phyloP scores from a whole-genome alignment of 2,113 vertebrate species.

The Ailurus styani region DNA sequence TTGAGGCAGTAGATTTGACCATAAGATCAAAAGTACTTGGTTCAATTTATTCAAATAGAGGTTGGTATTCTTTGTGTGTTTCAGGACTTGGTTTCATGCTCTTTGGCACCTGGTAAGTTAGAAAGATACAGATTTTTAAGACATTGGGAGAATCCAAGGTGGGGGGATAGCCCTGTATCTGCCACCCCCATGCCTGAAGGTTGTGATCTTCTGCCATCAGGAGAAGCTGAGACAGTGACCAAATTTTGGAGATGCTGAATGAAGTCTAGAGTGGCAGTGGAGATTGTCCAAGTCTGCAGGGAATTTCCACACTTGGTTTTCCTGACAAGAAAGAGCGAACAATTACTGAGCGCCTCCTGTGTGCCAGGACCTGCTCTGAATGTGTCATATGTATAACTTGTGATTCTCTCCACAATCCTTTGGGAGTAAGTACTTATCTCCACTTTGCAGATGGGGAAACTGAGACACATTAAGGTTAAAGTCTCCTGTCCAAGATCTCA shows the following conservation, averaged over 20 bases:
- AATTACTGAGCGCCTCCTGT: not conserved
- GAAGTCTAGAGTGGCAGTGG: not conserved
- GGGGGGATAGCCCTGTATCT: not conserved
- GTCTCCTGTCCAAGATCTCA: not conserved
- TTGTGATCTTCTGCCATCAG: not conserved
- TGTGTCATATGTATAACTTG: rapidly evolving
- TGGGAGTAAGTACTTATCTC: not conserved
- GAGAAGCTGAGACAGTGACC: not conserved
- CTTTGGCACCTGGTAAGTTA: not conserved
- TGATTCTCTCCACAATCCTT: not conserved
- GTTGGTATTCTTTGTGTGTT: not conserved
- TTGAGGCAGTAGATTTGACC: not conserved
- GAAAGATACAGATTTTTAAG: not conserved
- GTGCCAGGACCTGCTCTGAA: not conserved
- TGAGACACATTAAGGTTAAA: not conserved
- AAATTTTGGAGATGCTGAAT: not conserved
- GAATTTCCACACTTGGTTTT: not conserved
- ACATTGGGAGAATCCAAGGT: not conserved
- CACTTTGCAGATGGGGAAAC: not conserved
- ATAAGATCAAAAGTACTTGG: not conserved
- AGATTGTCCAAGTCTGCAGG: not conserved
- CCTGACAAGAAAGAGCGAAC: not conserved
- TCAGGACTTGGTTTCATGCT: not conserved
- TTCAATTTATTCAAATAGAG: not conserved
- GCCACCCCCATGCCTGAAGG: not conserved